Evolutionary conservation across 2,797 vertebrate species (phyloP).

Genomic region (Sciurus vulgaris): DNA sequence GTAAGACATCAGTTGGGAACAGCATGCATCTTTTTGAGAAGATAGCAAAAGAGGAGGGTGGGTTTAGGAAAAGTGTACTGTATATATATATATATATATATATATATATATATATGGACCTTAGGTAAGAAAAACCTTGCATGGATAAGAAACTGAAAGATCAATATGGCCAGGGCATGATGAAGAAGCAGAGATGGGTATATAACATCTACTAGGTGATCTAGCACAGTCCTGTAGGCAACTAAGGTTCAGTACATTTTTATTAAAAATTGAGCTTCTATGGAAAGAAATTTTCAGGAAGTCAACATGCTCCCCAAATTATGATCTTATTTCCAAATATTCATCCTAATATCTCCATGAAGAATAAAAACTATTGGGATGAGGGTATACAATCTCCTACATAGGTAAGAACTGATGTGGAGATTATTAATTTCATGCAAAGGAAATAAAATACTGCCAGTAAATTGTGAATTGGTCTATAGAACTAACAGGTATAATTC

Average conservation of each 20-base stretch:
- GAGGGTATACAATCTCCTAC: neutral
- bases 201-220: neutral
- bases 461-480: neutral
- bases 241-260: neutral
- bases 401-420: neutral
- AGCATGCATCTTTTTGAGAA: neutral
- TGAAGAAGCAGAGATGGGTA: neutral
- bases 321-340: conserved; percentile 13
- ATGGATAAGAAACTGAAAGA: neutral
- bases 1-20: neutral
- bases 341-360: neutral
- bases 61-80: neutral
- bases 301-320: conserved; percentile 15
- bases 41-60: neutral
- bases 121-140: neutral
- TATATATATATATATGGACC: neutral
- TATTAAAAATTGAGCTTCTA: neutral
- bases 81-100: too few relatives aligned
- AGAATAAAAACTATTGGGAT: neutral
- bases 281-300: neutral
- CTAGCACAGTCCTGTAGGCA: neutral
- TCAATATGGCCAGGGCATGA: neutral
- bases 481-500: neutral
- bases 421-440: neutral
- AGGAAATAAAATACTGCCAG: conserved; percentile 36